Evolutionary conservation across 2,113 vertebrate species (phyloP).

Genomic region (Cettia cetti): DNA sequence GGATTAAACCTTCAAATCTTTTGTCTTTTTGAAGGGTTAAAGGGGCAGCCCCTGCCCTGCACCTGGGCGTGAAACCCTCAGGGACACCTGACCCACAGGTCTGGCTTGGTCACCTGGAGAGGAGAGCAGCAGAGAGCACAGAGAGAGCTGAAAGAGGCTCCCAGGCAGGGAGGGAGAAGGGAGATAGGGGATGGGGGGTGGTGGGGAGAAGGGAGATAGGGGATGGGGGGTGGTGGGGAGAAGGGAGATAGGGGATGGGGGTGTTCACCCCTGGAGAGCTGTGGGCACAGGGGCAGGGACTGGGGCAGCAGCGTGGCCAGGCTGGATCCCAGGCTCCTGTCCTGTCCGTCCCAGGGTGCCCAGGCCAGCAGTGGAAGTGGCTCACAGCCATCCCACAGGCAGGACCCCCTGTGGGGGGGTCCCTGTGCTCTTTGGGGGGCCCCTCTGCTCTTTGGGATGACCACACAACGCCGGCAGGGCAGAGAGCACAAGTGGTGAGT

Average conservation of each 20-base stretch:
- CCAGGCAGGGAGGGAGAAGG: not conserved
- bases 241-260: too few relatives aligned
- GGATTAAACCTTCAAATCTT: too few relatives aligned
- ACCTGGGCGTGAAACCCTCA: too few relatives aligned
- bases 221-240: not conserved
- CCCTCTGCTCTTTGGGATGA: rapidly evolving
- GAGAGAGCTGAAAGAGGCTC: not conserved
- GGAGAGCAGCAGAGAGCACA: too few relatives aligned
- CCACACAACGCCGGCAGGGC: rapidly evolving
- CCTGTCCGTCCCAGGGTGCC: too few relatives aligned
- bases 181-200: not conserved
- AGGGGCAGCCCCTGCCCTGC: too few relatives aligned
- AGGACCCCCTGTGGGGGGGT: too few relatives aligned
- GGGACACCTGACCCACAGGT: too few relatives aligned
- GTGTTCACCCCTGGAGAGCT: too few relatives aligned
- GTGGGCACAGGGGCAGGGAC: not conserved
- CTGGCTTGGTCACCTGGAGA: not conserved
- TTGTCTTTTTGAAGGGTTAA: too few relatives aligned
- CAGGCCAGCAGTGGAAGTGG: not conserved
- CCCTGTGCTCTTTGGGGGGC: too few relatives aligned
- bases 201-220: not conserved
- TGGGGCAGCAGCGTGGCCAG: not conserved
- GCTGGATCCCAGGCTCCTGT: not conserved
- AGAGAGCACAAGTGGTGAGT: not conserved
- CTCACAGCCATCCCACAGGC: rapidly evolving